These are phyloP conservation scores for Chaetodon auriga DNA, from an alignment of 2,113 vertebrate genomes.

Conservation along the genomic window DNA sequence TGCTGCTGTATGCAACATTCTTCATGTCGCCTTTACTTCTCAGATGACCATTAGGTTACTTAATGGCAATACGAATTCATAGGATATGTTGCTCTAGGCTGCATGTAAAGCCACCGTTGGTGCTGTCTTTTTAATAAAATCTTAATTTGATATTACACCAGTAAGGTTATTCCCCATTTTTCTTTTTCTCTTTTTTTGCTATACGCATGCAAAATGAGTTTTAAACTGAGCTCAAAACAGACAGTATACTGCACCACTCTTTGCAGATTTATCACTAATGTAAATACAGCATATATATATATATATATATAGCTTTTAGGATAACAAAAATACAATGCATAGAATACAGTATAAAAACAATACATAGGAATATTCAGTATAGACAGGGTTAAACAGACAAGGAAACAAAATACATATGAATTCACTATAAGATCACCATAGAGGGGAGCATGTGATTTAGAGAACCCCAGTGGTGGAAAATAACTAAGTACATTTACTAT, in stretches of 20 bases:
- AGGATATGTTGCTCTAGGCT: neutral
- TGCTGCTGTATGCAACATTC: slow-evolving; percentile 37
- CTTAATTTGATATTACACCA: neutral
- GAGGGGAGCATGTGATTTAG: neutral
- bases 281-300: neutral
- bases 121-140: neutral
- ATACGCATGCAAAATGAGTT: neutral
- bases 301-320: no score
- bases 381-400: neutral
- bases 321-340: no score
- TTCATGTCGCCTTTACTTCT: neutral
- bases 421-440: neutral
- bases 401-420: neutral
- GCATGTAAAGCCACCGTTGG: neutral
- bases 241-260: neutral
- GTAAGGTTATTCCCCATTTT: neutral
- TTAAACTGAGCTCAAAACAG: neutral
- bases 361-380: neutral
- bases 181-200: neutral
- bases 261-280: neutral
- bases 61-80: neutral
- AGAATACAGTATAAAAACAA: neutral
- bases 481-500: neutral
- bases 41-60: neutral
- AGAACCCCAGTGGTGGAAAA: neutral